Conservation (phyloP, 2,888 invertebrate species). For the Drosophila monieri region DNA sequence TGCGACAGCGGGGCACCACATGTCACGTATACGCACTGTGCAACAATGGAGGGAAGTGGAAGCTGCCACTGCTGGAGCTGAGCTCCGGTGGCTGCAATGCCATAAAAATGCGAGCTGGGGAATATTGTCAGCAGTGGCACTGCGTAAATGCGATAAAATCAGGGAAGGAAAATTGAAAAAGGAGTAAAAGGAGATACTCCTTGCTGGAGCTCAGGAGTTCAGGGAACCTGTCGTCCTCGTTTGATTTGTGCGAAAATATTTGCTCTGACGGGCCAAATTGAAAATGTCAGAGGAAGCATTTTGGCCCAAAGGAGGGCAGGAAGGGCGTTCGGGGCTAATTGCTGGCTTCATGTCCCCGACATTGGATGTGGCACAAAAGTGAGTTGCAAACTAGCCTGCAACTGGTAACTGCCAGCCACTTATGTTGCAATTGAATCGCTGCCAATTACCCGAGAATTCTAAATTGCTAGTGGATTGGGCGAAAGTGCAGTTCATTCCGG, state of each 20-base stretch:
- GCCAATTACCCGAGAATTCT: slow-evolving; percentile 32
- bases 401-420: slow-evolving; percentile 21
- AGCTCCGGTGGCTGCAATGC: slow-evolving; percentile 16
- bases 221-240: not conserved
- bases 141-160: slow-evolving; percentile 71
- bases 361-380: slow-evolving; percentile 18
- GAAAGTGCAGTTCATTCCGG: slow-evolving; percentile 7
- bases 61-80: slow-evolving; percentile 28
- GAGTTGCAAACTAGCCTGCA: slow-evolving; percentile 5
- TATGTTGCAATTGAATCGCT: slow-evolving; percentile 24
- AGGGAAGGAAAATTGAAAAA: slow-evolving; percentile 61
- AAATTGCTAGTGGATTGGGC: slow-evolving; percentile 13
- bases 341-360: slow-evolving; percentile 12
- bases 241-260: slow-evolving; percentile 43
- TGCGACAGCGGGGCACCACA: slow-evolving; percentile 57
- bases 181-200: slow-evolving; percentile 42
- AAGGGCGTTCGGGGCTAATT: slow-evolving; percentile 23
- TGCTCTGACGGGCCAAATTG: slow-evolving; percentile 25
- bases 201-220: slow-evolving; percentile 13
- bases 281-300: slow-evolving; percentile 37
- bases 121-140: slow-evolving; percentile 26
- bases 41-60: slow-evolving; percentile 63
- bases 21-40: slow-evolving; percentile 74
- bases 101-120: slow-evolving; percentile 46
- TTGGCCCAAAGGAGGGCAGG: slow-evolving; percentile 1